These are phyloP conservation scores for Apamea sordens DNA, from an alignment of 2,888 invertebrate species.

Conservation along the genomic window DNA sequence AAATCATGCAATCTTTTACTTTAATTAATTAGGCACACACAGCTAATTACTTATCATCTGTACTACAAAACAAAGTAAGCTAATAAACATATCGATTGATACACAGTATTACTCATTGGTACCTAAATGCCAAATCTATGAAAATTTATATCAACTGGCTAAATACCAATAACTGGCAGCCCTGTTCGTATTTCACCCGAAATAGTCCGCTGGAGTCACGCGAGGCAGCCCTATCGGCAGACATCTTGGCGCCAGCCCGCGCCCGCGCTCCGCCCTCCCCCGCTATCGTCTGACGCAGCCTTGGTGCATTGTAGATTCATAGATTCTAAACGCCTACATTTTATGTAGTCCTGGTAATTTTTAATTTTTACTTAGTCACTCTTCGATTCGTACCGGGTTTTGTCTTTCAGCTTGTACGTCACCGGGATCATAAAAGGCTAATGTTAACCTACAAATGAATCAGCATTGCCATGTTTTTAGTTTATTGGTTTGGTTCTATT, in stretches of 20 bases:
- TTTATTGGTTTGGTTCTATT: background rate
- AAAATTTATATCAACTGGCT: slow-evolving; percentile 59
- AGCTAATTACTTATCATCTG: slow-evolving; percentile 30
- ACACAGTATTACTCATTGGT: slow-evolving; percentile 51
- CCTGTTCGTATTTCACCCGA: slow-evolving; percentile 71
- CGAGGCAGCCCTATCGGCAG: slow-evolving; percentile 80
- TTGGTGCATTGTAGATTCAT: slow-evolving; percentile 74
- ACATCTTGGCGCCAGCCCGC: slow-evolving; percentile 79
- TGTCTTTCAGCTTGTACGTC: slow-evolving; percentile 19
- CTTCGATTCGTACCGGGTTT: slow-evolving; percentile 14
- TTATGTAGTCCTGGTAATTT: slow-evolving; percentile 59
- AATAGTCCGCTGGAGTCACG: slow-evolving; percentile 74
- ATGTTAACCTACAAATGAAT: background rate
- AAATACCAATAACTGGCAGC: slow-evolving; percentile 67
- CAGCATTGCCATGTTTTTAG: background rate
- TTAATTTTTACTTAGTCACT: slow-evolving; percentile 56
- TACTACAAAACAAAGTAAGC: slow-evolving; percentile 9
- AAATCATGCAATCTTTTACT: slow-evolving; percentile 2
- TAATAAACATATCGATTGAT: slow-evolving; percentile 39
- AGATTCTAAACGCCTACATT: slow-evolving; percentile 66
- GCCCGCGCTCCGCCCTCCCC: slow-evolving; percentile 46
- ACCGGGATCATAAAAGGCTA: slow-evolving; percentile 10
- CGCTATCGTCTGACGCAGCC: slow-evolving; percentile 66
- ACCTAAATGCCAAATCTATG: slow-evolving; percentile 56
- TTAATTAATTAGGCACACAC: background rate